Conservation (phyloP, 2,888 invertebrate species). For the Agonopterix heracliana region DNA sequence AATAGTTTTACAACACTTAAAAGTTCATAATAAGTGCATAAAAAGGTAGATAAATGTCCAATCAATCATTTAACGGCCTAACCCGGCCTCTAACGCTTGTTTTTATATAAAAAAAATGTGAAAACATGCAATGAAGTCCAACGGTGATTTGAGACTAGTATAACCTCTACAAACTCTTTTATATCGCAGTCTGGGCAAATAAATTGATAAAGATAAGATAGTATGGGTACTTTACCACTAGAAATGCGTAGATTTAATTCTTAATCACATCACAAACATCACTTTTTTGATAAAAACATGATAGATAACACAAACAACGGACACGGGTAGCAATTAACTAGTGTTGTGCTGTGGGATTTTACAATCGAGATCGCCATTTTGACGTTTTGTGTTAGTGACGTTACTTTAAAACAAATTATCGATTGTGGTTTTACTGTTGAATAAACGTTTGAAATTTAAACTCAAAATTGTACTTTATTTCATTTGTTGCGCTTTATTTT, state of each 20-base stretch:
- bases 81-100: conserved; percentile 20
- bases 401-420: background rate
- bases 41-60: conserved; percentile 1
- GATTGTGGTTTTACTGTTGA: background rate
- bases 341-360: conserved; percentile 9
- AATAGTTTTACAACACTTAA: background rate
- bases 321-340: conserved; percentile 47
- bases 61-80: conserved; percentile 24
- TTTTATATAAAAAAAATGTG: conserved; percentile 48
- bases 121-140: conserved; percentile 53
- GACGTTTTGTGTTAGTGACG: conserved; percentile 17
- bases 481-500: no score
- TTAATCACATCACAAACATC: conserved; percentile 61
- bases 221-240: conserved; percentile 59
- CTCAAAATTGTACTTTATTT: no score
- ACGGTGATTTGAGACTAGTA: conserved; percentile 34
- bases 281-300: conserved; percentile 74
- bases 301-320: conserved; percentile 66
- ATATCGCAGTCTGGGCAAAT: conserved; percentile 36
- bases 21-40: background rate
- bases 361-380: conserved; percentile 13
- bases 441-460: no score
- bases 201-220: conserved; percentile 55
- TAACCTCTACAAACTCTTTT: conserved; percentile 57
- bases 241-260: conserved; percentile 53